These are phyloP conservation scores for Pristis pectinata DNA, from an alignment of 2,797 vertebrate genomes.

Conservation along the genomic window DNA sequence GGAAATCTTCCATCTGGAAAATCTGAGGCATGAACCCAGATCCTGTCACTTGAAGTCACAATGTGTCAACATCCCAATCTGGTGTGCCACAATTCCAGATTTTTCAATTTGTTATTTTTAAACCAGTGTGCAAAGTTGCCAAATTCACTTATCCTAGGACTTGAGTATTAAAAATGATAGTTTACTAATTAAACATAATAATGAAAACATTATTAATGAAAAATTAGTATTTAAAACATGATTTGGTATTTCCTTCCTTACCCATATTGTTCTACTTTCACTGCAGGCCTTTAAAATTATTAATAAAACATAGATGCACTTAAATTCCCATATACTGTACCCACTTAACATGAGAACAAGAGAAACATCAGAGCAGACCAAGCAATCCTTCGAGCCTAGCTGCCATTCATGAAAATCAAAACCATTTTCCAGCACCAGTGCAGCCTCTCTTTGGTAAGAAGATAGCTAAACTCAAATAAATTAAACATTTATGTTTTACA, in stretches of 20 bases:
- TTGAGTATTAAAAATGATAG: neutral
- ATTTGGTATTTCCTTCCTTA: neutral
- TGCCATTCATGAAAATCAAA: no score
- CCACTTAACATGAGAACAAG: no score
- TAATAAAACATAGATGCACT: neutral
- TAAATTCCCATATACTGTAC: neutral
- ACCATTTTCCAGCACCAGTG: no score
- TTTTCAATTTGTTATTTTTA: neutral
- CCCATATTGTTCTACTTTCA: neutral
- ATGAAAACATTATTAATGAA: neutral
- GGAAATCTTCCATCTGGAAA: neutral
- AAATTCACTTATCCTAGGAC: neutral
- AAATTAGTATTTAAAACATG: neutral
- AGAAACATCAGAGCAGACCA: no score
- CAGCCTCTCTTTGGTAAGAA: no score
- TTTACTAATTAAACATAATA: neutral
- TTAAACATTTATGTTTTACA: neutral
- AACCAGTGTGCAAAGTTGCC: neutral
- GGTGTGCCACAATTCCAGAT: neutral
- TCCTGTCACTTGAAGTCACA: neutral
- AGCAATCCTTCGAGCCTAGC: no score
- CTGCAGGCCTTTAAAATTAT: neutral
- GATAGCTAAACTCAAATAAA: neutral
- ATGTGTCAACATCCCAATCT: neutral
- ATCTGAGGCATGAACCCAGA: neutral